Percentiles rank a stretch among this genome's conserved stretches.
phyloP scores from a whole-genome alignment of 2,113 vertebrate genomes.

The Zingel zingel region DNA sequence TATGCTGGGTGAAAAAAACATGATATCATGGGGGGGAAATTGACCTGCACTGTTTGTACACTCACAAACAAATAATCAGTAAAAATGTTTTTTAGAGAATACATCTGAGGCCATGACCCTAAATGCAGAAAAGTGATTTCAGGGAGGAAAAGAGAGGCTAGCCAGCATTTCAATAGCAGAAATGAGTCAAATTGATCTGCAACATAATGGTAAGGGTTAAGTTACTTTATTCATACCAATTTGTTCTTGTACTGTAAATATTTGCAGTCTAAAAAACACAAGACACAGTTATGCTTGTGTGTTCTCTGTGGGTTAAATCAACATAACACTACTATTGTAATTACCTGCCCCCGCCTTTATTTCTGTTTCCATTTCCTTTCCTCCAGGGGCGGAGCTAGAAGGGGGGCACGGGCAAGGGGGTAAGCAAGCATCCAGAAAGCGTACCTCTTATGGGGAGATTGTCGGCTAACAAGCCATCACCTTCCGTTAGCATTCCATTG shows the following conservation, averaged over 20 bases:
- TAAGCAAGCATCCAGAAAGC: no score
- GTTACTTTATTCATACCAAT: not conserved
- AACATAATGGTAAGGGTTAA: slow-evolving; percentile 12
- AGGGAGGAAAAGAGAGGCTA: not conserved
- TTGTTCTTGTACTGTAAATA: not conserved
- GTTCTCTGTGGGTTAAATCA: not conserved
- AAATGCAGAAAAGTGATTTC: not conserved
- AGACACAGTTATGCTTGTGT: not conserved
- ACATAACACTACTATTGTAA: no score
- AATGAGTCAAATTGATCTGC: not conserved
- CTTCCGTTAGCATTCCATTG: no score
- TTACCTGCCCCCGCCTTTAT: not conserved
- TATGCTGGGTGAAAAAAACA: not conserved
- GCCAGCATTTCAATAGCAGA: not conserved
- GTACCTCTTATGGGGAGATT: no score
- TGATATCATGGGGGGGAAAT: not conserved
- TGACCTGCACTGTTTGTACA: not conserved
- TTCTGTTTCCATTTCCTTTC: not conserved
- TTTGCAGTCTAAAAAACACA: not conserved
- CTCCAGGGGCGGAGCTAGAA: no score
- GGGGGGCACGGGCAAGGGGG: no score
- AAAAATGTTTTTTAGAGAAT: no score
- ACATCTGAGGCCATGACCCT: not conserved
- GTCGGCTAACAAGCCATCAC: no score
- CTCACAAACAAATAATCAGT: not conserved